Conservation (phyloP, 2,888 invertebrate genomes). For the Ischnus inquisitorius region DNA sequence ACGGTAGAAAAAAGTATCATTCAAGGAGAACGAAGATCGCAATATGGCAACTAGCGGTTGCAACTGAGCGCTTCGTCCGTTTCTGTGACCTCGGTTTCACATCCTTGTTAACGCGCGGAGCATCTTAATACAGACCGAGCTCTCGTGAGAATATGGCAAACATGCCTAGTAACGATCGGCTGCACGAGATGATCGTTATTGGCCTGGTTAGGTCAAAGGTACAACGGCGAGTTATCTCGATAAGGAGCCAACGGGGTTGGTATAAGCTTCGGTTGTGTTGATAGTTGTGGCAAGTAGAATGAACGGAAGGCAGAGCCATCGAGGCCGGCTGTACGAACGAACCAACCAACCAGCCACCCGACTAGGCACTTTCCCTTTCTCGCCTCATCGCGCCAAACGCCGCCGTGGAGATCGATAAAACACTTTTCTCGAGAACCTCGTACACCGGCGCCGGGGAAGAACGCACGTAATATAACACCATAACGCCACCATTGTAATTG, state of each 20-base stretch:
- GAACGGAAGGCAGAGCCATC: conserved; percentile 18
- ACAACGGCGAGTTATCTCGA: conserved; percentile 16
- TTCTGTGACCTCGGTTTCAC: not conserved
- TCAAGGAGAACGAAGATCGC: too few relatives aligned
- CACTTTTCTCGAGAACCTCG: conserved; percentile 68
- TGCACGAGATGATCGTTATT: not conserved
- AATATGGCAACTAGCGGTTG: too few relatives aligned
- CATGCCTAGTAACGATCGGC: not conserved
- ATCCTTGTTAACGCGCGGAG: not conserved
- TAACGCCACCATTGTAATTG: conserved; percentile 47
- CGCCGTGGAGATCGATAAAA: conserved; percentile 70
- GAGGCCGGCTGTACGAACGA: conserved; percentile 44
- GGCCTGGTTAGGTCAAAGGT: conserved; percentile 19
- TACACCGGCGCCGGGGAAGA: conserved; percentile 48
- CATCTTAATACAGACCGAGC: not conserved
- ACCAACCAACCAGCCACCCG: conserved; percentile 70
- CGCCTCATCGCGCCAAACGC: conserved; percentile 77
- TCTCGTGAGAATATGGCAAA: not conserved
- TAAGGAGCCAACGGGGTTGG: conserved; percentile 6
- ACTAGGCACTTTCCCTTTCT: conserved; percentile 81
- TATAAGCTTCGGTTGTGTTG: conserved; percentile 16
- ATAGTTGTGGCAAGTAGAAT: conserved; percentile 38
- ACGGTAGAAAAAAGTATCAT: too few relatives aligned
- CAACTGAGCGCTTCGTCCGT: too few relatives aligned
- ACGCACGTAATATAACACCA: conserved; percentile 60